Percentiles rank a stretch among this genome's conserved stretches.
Evolutionary conservation across 2,797 vertebrate species (phyloP).

Genomic region (Poeciliopsis turneri): DNA sequence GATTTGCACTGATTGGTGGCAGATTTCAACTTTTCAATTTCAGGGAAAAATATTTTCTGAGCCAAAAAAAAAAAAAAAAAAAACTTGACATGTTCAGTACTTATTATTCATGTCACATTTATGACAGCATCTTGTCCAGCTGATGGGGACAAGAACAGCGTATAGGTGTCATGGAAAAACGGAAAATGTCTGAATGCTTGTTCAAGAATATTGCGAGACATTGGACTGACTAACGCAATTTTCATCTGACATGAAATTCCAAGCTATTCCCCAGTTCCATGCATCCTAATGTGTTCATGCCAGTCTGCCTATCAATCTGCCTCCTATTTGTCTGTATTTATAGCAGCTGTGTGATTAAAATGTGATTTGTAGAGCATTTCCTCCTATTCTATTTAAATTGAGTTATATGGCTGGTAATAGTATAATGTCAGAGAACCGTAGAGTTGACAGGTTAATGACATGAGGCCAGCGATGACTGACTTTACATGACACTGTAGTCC

Average conservation of each 20-base stretch:
- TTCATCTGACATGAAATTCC: background rate
- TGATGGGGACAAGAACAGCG: background rate
- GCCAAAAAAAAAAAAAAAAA: too few species aligned
- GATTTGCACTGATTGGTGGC: background rate
- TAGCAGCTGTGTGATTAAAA: conserved; percentile 1
- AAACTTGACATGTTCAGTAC: background rate
- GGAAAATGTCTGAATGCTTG: background rate
- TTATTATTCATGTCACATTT: background rate
- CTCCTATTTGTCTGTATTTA: background rate
- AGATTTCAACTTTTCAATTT: background rate
- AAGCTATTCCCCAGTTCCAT: background rate
- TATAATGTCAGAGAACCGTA: conserved; percentile 1
- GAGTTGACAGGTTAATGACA: conserved; percentile 1
- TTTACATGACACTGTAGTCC: background rate
- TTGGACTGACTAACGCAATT: background rate
- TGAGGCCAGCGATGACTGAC: background rate
- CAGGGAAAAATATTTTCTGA: background rate
- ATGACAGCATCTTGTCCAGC: background rate
- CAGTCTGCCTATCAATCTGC: background rate
- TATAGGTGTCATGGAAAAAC: background rate
- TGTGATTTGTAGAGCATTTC: background rate
- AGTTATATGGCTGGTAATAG: background rate
- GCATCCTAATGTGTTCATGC: background rate
- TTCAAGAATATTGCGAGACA: background rate
- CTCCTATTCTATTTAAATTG: background rate